Base-by-base conservation (phyloP, 2,888 invertebrate species). In the Myopa tessellatipennis region DNA sequence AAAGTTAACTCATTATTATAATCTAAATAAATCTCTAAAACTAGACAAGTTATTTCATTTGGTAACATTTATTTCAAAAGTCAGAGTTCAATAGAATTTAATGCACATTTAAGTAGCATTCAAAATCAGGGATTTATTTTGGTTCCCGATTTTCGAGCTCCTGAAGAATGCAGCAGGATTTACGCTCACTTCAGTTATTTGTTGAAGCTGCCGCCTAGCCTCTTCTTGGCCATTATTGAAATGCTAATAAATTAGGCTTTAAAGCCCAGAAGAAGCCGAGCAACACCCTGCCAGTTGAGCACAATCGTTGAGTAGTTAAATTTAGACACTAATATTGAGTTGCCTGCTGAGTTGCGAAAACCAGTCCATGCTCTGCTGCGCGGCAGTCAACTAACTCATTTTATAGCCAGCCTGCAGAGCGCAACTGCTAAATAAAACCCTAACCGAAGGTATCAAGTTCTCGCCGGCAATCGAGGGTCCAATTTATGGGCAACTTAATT, bases 271-370 rank as follows among this genome's bases (percentile, higher is more conserved):
- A 61, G 61, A 61, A 26, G 26, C 61, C 34, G n/a, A 61, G 34
- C 61, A 34, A 26, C 61, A 34, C 61, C 61, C 61, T 4, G 6
- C 55, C 60, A 45, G 58, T 63, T 76, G 78, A 14, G 78, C 74
- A 77, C 82, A 84, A 80, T 82, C 79, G 80, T 65, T 77, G 79
- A 82, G 81, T 82, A 77, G 81, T 82, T 83, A 82, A 85, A 85
- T 84, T 83, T 82, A 83, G 83, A 84, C 82, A 83, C 84, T 84
- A 84, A 84, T 84, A 65, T 65, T 75, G 78, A 76, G n/a, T 45
- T 1, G 50, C 52, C 6, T 10, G 16, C 60, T 36, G 75, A 67
- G 63, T 55, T 52, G 45, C 12, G 45, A 72, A 45, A 68, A 18
- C 38, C 78, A 76, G 78, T 26, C 79, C 74, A 78, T 73, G 76